These are phyloP conservation scores for Battus philenor DNA, from an alignment of 1,140 invertebrate species.

Conservation along the genomic window DNA sequence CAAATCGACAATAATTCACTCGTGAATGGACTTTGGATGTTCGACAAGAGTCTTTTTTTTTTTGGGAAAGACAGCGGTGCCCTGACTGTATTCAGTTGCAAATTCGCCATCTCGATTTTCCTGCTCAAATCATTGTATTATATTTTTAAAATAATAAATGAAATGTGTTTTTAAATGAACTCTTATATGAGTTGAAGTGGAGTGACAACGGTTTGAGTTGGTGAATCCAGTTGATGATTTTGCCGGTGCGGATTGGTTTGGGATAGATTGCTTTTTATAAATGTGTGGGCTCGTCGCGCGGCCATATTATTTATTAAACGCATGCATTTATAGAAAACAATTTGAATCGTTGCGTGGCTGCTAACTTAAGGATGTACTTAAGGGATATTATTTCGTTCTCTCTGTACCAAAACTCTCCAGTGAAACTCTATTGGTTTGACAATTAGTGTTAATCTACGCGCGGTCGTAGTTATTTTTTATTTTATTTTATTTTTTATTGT, in stretches of 20 bases:
- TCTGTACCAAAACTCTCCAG: slow-evolving; percentile 50
- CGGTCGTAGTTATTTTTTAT: slow-evolving; percentile 32
- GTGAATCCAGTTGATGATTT: background rate
- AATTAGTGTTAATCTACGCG: slow-evolving; percentile 15
- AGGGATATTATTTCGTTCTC: slow-evolving; percentile 28
- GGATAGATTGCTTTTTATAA: slow-evolving; percentile 12
- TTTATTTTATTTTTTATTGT: slow-evolving; percentile 25
- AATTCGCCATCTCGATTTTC: background rate
- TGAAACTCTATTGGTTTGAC: slow-evolving; percentile 34
- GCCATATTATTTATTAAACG: slow-evolving; percentile 13
- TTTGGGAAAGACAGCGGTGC: slow-evolving; percentile 1
- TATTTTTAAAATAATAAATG: too few species aligned
- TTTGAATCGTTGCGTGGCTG: slow-evolving; percentile 32
- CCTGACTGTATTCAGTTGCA: background rate
- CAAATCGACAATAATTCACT: slow-evolving; percentile 47
- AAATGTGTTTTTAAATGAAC: too few species aligned
- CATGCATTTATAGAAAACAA: slow-evolving; percentile 15
- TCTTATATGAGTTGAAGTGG: too few species aligned
- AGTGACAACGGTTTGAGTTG: too few species aligned
- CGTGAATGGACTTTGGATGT: slow-evolving; percentile 32
- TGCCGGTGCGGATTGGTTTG: background rate
- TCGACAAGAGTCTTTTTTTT: slow-evolving; percentile 12
- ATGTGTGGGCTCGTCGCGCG: slow-evolving; percentile 14
- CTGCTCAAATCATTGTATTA: background rate
- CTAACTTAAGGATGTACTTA: slow-evolving; percentile 68